Conservation (phyloP, 2,797 vertebrate species). For the Melanogrammus aeglefinus region DNA sequence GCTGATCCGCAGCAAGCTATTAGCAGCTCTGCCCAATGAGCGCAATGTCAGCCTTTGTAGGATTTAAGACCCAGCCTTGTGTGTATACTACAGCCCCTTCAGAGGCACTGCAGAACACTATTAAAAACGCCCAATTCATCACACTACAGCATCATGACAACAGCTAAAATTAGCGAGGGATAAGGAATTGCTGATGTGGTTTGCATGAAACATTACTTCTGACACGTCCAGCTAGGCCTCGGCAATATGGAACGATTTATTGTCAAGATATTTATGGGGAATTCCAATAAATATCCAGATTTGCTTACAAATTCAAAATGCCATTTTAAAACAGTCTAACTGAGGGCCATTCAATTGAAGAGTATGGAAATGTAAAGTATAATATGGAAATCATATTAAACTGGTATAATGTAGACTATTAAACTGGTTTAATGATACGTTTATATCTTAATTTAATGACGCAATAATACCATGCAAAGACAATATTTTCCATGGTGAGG, state of each 20-base stretch:
- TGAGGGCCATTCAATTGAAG: background rate
- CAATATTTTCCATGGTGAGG: background rate
- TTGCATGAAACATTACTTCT: background rate
- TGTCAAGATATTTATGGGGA: background rate
- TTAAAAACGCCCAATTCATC: background rate
- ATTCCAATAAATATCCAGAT: background rate
- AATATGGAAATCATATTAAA: too few relatives aligned
- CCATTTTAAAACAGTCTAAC: background rate
- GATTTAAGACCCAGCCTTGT: background rate
- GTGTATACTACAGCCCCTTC: background rate
- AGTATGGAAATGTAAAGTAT: background rate
- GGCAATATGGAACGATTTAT: background rate
- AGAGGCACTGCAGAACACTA: background rate
- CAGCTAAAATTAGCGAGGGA: background rate
- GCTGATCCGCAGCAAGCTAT: slow-evolving; percentile 5
- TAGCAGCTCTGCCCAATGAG: slow-evolving; percentile 1
- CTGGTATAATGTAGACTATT: background rate
- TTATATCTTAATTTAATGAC: background rate
- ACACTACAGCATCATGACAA: background rate
- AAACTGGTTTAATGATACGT: background rate
- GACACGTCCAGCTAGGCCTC: background rate
- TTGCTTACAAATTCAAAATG: background rate
- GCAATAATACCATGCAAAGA: background rate
- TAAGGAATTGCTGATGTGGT: background rate
- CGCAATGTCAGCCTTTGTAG: slow-evolving; percentile 13